Evolutionary conservation across 2,113 vertebrate genomes (phyloP), one percentile per base, ranked within the genome.

Genomic region (Atrichornis clamosus): DNA sequence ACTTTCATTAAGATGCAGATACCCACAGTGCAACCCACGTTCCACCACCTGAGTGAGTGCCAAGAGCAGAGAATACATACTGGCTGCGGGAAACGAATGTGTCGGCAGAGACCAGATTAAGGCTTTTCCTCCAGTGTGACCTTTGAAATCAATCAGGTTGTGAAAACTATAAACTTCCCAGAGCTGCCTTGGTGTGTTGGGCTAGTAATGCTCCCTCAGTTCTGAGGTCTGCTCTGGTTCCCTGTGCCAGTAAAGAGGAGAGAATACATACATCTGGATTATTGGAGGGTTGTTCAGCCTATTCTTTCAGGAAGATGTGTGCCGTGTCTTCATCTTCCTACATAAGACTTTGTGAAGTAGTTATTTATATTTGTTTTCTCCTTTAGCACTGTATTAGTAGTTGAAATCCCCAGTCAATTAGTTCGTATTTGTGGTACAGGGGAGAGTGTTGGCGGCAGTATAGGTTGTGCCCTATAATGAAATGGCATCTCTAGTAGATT

Each of bases 111-210:
- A 68, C 80, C 86, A 84, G 84, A 84, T 68, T 84, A 91, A 88
- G 80, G 50, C 37, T 89, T 95, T 96, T 92, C 72, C 83, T 95
- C 89, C 80, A 68, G 91, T 42, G 80, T 92, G 86, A 95, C 91
- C 91, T 95, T 92, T 94, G 93, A 84, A 94, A 91, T 93, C 90
- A 92, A 12, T 95, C 89, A 92, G 56, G 39, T 64, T 81, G 84
- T 89, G 69, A 81, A 72, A 89, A 68, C 0, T 3, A 59, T 78
- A 42, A 91, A 62, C 58, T 62, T 87, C 62, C 78, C 58, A 46
- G 72, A 87, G 73, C 77, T 15, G 27, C 44, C 62, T 75, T 41
- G 92, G 55, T 69, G 53, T 52, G 46, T 70, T 42, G 22, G 53
- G 76, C 23, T 62, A 6, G 42, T 47, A 63, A 65, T 42, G 44